A percentile compares a stretch with the other conserved stretches of the same genome.
These are phyloP conservation scores for Melitaea cinxia DNA, from an alignment of 1,140 invertebrate species.

Conservation along the genomic window DNA sequence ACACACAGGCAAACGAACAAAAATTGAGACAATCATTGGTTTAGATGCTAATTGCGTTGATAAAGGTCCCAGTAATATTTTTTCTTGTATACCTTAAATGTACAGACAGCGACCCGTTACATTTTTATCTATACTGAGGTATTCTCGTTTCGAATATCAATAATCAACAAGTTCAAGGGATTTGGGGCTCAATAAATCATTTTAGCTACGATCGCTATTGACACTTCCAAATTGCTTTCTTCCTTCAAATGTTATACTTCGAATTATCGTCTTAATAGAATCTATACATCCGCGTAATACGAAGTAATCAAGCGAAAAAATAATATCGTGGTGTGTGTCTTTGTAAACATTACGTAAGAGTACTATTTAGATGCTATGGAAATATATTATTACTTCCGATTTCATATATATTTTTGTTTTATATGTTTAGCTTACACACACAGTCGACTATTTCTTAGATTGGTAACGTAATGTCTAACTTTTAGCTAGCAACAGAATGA, in stretches of 20 bases:
- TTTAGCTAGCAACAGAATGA: too few relatives aligned
- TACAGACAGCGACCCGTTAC: too few relatives aligned
- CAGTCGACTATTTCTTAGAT: too few relatives aligned
- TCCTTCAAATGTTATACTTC: constrained; percentile 21
- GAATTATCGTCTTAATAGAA: constrained; percentile 16
- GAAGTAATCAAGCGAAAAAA: background rate
- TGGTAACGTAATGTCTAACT: too few relatives aligned
- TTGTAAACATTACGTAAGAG: background rate
- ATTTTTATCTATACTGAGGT: background rate
- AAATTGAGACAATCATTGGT: too few relatives aligned
- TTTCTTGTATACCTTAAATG: too few relatives aligned
- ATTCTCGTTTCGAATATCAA: background rate
- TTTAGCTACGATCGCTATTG: constrained; percentile 27
- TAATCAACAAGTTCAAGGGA: constrained; percentile 17
- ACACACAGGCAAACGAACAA: too few relatives aligned
- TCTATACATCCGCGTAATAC: constrained; percentile 8
- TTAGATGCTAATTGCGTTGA: too few relatives aligned
- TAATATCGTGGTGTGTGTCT: background rate
- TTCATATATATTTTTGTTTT: background rate
- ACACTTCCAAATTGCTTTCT: constrained; percentile 34
- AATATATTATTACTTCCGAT: background rate
- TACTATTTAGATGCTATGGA: background rate
- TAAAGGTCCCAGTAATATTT: too few relatives aligned
- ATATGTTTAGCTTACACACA: background rate
- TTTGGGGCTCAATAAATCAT: constrained; percentile 28